phyloP scores from a whole-genome alignment of 2,888 invertebrate species.

The Crossocerus cetratus region DNA sequence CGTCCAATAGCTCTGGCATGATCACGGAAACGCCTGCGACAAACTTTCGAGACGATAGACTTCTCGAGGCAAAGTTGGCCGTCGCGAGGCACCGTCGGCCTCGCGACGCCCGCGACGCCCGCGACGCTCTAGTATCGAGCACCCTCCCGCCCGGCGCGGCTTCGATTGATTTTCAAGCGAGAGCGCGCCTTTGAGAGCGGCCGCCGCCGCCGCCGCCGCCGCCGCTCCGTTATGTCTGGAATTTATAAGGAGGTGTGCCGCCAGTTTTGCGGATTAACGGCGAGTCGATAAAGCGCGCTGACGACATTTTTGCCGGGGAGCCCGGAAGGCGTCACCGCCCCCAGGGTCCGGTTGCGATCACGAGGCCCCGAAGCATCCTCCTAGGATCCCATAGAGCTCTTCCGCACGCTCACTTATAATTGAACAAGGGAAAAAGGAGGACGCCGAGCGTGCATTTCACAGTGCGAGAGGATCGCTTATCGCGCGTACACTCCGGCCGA shows the following conservation, averaged over 20 bases:
- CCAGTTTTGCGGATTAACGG: too few relatives aligned
- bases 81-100: not conserved
- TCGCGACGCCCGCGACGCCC: too few relatives aligned
- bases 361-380: too few relatives aligned
- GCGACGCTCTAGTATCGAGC: not conserved
- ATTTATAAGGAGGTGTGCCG: too few relatives aligned
- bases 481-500: not conserved
- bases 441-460: not conserved
- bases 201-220: not conserved
- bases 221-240: too few relatives aligned
- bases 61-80: slow-evolving; percentile 15
- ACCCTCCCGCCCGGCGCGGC: not conserved
- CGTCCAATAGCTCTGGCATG: slow-evolving; percentile 9
- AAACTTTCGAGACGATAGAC: slow-evolving; percentile 36
- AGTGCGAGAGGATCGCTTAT: slow-evolving; percentile 16
- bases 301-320: not conserved
- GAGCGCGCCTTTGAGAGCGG: not conserved
- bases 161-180: slow-evolving; percentile 16
- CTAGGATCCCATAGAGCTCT: too few relatives aligned
- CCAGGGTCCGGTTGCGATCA: too few relatives aligned
- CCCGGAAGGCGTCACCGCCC: too few relatives aligned
- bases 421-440: not conserved
- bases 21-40: slow-evolving; percentile 24
- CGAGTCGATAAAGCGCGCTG: not conserved
- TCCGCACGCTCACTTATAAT: too few relatives aligned